A percentile compares a stretch with the other conserved stretches of the same genome.
phyloP scores from a whole-genome alignment of 1,140 invertebrate genomes.

The Pseudoatta argentina region DNA sequence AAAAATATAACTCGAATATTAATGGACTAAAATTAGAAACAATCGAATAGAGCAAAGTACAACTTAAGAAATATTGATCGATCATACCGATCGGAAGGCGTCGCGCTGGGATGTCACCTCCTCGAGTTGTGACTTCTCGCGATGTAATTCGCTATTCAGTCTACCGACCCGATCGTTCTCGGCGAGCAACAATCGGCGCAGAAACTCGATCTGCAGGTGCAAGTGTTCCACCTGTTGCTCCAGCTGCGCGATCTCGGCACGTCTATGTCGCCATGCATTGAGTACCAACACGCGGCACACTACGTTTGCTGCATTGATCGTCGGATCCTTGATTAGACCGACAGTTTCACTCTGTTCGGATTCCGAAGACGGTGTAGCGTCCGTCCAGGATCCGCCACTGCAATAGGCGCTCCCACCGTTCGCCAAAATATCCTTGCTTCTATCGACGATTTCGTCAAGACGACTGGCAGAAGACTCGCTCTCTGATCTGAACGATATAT shows the following conservation, averaged over 20 bases:
- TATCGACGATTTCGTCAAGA: constrained; percentile 48
- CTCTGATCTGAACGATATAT: constrained; percentile 68
- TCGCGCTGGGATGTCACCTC: constrained; percentile 83
- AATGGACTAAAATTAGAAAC: not conserved
- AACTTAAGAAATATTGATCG: not conserved
- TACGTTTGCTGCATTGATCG: constrained; percentile 81
- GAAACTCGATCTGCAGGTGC: constrained; percentile 87
- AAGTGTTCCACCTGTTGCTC: constrained; percentile 86
- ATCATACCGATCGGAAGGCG: constrained; percentile 75
- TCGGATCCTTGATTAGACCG: constrained; percentile 58
- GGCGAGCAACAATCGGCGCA: constrained; percentile 87
- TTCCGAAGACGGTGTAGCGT: constrained; percentile 48
- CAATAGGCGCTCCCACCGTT: constrained; percentile 31
- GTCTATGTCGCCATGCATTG: constrained; percentile 87
- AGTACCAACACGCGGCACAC: constrained; percentile 86
- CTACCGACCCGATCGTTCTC: constrained; percentile 87
- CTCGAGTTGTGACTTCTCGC: constrained; percentile 84
- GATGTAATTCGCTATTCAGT: constrained; percentile 86
- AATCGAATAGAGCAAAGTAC: not conserved
- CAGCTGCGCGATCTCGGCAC: constrained; percentile 85
- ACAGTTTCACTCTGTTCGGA: constrained; percentile 56
- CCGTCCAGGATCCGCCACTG: constrained; percentile 68
- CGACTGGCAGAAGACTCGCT: constrained; percentile 53
- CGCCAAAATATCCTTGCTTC: constrained; percentile 36
- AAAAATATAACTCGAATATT: not conserved